Evolutionary conservation across 2,797 vertebrate species (phyloP), one percentile per base, ranked within the genome.

Genomic region (Sebastolobus alascanus): DNA sequence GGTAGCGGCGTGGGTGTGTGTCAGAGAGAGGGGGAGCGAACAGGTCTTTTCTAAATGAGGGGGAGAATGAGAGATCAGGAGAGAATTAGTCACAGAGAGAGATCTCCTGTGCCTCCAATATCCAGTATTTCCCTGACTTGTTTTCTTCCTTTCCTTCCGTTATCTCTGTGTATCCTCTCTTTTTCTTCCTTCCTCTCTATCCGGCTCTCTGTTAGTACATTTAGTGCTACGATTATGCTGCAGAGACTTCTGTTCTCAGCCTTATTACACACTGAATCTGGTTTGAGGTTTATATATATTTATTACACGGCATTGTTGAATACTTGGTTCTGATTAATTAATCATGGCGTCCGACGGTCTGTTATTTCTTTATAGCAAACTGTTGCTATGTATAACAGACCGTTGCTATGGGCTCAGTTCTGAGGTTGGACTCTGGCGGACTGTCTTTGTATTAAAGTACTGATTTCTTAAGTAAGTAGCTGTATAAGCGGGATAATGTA

Each of bases 41-140:
- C 85, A 89, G 90, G 92, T 92, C 90, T 91, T 92, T 89, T 92
- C 88, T 92, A 90, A 92, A 92, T 75, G 89, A 92, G 92, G 84
- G 86, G 84, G 87, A 90, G 89, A 91, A 84, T 27, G 56, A 84
- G 77, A 84, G 91, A 87, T 93, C 89, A 89, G 86, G 50, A 84
- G 86, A 89, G 87, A 89, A 92, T 91, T 91, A 83, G 83, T 89
- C 91, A 89, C 79, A 89, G 68, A 84, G 52, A 75, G 67, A 86
- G 74, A 91, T 91, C 75, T 92, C 85, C 77, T 74, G 66, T 72
- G 73, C 71, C 67, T 93, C 78, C 80, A 73, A 80, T 59, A 88
- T 75, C 65, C 86, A 82, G 80, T 68, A 52, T 88, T 88, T 77
- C 79, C 77, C 72, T 54, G 38, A 80, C n/a, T 73, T 55, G 70